Conservation (phyloP, 2,797 vertebrate species). For the Labeo calbasu region DNA sequence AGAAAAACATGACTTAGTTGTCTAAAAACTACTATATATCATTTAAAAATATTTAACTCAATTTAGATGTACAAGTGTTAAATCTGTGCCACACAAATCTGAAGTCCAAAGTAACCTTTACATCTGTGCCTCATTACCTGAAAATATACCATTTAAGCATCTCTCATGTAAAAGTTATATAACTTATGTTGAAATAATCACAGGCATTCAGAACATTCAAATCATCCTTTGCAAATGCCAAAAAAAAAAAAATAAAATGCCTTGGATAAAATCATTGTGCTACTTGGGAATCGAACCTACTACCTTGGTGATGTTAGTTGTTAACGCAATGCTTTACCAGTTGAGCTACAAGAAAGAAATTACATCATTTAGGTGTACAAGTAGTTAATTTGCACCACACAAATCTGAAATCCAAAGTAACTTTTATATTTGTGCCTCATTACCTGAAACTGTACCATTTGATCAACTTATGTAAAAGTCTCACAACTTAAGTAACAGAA, state of each 20-base stretch:
- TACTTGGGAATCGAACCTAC: no score
- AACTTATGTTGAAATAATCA: background rate
- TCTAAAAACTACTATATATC: no score
- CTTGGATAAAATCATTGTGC: background rate
- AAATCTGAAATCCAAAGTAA: slow-evolving; percentile 12
- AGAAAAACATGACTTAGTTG: no score
- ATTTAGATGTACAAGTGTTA: background rate
- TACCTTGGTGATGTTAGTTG: no score
- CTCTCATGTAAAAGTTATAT: background rate
- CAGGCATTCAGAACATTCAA: background rate
- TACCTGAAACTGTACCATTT: slow-evolving; percentile 28
- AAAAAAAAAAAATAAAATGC: background rate
- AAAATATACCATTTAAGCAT: slow-evolving; percentile 18
- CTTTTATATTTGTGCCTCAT: slow-evolving; percentile 31
- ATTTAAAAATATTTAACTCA: background rate
- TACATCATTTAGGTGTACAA: background rate
- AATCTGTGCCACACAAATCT: background rate
- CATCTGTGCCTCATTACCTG: slow-evolving; percentile 4
- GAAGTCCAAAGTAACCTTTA: slow-evolving; percentile 31
- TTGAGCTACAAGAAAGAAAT: no score
- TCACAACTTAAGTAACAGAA: background rate
- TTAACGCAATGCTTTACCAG: no score
- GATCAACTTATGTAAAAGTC: background rate
- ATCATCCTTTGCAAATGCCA: background rate
- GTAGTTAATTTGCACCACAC: background rate